Evolutionary conservation across 2,888 invertebrate species (phyloP).

Genomic region (Oxytorus armatus): DNA sequence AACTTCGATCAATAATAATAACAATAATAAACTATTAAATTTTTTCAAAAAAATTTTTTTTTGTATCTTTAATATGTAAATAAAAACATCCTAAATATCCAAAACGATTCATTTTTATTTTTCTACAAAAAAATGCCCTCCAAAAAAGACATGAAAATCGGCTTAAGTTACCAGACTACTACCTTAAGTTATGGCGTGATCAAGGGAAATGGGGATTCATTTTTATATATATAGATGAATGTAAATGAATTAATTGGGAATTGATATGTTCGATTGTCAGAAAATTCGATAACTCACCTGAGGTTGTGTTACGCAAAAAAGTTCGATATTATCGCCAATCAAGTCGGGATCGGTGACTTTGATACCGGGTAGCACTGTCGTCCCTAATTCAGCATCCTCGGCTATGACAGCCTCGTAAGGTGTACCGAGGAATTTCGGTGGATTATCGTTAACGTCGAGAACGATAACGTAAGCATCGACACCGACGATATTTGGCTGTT

Average conservation of each 20-base stretch:
- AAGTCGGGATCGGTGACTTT: conserved; percentile 92
- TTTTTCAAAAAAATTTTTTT: too few relatives aligned
- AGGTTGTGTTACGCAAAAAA: conserved; percentile 87
- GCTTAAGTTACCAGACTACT: too few relatives aligned
- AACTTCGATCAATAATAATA: too few relatives aligned
- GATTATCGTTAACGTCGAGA: conserved; percentile 95
- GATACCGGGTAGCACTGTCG: conserved; percentile 90
- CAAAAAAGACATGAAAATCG: too few relatives aligned
- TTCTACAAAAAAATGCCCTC: too few relatives aligned
- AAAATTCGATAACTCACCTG: conserved; percentile 80
- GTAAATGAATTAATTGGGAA: not conserved
- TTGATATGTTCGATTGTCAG: not conserved
- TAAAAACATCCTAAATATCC: too few relatives aligned
- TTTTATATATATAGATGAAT: too few relatives aligned
- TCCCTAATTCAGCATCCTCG: conserved; percentile 91
- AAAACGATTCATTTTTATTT: too few relatives aligned
- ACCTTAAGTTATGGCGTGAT: too few relatives aligned
- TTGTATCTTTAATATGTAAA: too few relatives aligned
- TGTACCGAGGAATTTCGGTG: conserved; percentile 89
- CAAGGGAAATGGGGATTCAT: too few relatives aligned
- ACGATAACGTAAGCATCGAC: conserved; percentile 93
- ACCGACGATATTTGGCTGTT: conserved; percentile 89
- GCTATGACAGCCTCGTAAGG: conserved; percentile 92
- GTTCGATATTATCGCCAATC: conserved; percentile 92
- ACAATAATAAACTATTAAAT: too few relatives aligned